Conservation (phyloP, 2,888 invertebrate genomes). For the Orthosia gothica region DNA sequence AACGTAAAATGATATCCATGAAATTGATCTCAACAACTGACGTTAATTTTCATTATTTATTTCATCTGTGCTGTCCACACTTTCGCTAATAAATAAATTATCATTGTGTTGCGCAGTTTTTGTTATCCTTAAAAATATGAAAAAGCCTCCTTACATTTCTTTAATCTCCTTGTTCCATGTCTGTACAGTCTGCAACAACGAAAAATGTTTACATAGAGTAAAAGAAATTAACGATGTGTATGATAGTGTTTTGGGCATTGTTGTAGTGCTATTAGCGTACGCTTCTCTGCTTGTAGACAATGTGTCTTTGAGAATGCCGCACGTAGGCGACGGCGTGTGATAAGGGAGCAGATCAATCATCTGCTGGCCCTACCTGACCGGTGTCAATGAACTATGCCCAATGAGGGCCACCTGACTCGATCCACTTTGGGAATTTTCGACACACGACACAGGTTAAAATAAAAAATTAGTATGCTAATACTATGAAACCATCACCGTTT, state of each 20-base stretch:
- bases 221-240: slow-evolving; percentile 53
- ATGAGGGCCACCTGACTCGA: slow-evolving; percentile 85
- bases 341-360: slow-evolving; percentile 91
- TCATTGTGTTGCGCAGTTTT: slow-evolving; percentile 8
- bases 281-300: slow-evolving; percentile 84
- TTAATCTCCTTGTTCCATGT: slow-evolving; percentile 71
- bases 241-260: slow-evolving; percentile 61
- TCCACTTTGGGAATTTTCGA: slow-evolving; percentile 79
- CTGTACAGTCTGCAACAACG: slow-evolving; percentile 87
- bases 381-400: slow-evolving; percentile 85
- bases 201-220: slow-evolving; percentile 60
- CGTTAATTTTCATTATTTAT: slow-evolving; percentile 68
- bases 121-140: slow-evolving; percentile 13
- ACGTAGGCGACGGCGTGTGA: slow-evolving; percentile 89
- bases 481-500: slow-evolving; percentile 56
- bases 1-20: slow-evolving; percentile 68
- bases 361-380: slow-evolving; percentile 88
- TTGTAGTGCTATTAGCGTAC: slow-evolving; percentile 79
- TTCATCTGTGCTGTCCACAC: slow-evolving; percentile 62
- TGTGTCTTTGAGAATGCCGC: slow-evolving; percentile 90
- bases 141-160: slow-evolving; percentile 81
- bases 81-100: slow-evolving; percentile 59
- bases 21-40: slow-evolving; percentile 70
- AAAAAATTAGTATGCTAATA: slow-evolving; percentile 79
- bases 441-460: slow-evolving; percentile 78